Evolutionary conservation across 2,888 invertebrate genomes (phyloP).

Genomic region (Laothoe populi): DNA sequence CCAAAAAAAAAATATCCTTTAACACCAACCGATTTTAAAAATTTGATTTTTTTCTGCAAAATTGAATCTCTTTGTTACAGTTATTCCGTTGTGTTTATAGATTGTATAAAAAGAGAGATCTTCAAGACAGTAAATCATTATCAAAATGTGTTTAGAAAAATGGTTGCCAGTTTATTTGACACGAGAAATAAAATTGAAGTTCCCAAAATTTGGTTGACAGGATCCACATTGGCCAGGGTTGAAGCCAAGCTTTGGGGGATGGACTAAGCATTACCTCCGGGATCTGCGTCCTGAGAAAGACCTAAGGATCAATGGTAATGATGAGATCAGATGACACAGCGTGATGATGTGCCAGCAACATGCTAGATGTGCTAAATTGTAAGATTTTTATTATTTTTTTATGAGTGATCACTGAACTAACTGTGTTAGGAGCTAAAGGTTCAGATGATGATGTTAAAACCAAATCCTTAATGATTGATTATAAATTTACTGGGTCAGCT

Average conservation of each 20-base stretch:
- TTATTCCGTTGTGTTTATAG: not conserved
- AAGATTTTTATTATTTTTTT: conserved; percentile 13
- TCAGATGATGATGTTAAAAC: not conserved
- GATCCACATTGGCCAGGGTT: conserved; percentile 73
- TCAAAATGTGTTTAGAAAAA: conserved; percentile 1
- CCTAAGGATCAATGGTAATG: conserved; percentile 81
- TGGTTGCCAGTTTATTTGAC: conserved; percentile 32
- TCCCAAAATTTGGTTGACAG: conserved; percentile 79
- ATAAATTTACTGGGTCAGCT: not conserved
- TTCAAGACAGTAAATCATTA: not conserved
- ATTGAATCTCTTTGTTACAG: not conserved
- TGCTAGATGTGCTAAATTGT: conserved; percentile 64
- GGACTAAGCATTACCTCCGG: conserved; percentile 80
- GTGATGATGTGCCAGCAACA: conserved; percentile 68
- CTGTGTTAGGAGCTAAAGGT: not conserved
- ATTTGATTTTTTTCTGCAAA: not conserved
- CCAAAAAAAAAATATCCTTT: too few species aligned
- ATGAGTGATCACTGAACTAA: conserved; percentile 20
- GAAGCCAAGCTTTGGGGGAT: conserved; percentile 75
- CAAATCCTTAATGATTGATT: not conserved
- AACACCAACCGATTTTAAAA: not conserved
- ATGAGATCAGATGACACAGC: conserved; percentile 77
- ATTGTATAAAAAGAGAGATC: too few species aligned
- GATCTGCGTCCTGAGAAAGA: conserved; percentile 83
- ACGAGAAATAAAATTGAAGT: conserved; percentile 42